Evolutionary conservation across 2,888 invertebrate genomes (phyloP).

Genomic region (Lysandra bellargus): DNA sequence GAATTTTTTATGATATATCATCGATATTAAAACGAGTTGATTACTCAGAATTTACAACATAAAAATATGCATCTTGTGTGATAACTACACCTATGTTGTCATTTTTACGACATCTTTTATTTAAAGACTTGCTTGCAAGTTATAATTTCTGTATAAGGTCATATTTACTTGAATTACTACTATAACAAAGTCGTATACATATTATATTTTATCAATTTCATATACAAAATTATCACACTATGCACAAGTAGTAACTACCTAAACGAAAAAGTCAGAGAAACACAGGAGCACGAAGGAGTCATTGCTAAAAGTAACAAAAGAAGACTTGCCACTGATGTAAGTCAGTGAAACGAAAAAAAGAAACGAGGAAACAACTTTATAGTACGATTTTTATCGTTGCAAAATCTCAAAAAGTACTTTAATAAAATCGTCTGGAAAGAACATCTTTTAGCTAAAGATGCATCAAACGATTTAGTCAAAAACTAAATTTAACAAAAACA

Average conservation of each 20-base stretch:
- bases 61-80: background rate
- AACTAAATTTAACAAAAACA: no score
- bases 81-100: constrained; percentile 1
- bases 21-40: background rate
- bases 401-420: constrained; percentile 48
- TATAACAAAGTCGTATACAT: no score
- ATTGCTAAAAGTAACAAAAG: constrained; percentile 61
- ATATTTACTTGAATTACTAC: background rate
- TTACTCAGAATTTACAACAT: background rate
- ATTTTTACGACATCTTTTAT: background rate
- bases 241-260: no score
- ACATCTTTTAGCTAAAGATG: no score
- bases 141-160: background rate
- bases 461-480: no score
- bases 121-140: background rate
- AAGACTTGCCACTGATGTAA: constrained; percentile 45
- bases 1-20: background rate
- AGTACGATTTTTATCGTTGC: constrained; percentile 57
- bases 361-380: constrained; percentile 58
- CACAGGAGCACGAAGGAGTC: background rate
- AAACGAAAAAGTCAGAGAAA: background rate
- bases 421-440: background rate
- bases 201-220: no score
- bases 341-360: constrained; percentile 62
- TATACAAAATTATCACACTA: no score